Base-by-base conservation (phyloP, 2,797 vertebrate genomes). In the Sebastes wilsoni region DNA sequence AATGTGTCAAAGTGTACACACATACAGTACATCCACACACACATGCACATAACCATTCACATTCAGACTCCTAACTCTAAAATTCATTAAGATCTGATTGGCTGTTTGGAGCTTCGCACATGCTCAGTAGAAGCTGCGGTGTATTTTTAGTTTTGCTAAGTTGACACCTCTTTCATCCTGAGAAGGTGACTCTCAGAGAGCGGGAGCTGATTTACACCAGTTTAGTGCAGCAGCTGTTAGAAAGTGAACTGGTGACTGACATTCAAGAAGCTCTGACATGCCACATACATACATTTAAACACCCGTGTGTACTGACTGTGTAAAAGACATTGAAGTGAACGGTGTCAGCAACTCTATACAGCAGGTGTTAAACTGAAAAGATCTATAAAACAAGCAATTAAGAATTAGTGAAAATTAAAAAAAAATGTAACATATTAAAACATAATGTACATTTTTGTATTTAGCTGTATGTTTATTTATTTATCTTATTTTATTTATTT, bases 81-180 rank as follows among this genome's bases (percentile, higher is more conserved):
- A 46, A 75, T 30, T 77, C 70, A 76, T 82, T 59, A 69, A 32
- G 0, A 4, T 85, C 20, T 54, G 8, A 61, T 36, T 79, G 72
- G 56, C 66, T 74, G 56, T 79, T 64, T 30, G 14, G 13, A 61
- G 64, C 18, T 87, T 81, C 77, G 74, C 73, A 77, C 81, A 56
- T 64, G 75, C 77, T 72, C 75, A 36, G 66, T 83, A 54, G 75
- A 80, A 27, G 28, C 62, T 25, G 28, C 1, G 0, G 23, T 61
- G 38, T 93, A 90, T 93, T 93, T 92, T 92, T 89, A 92, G 84
- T 34, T 27, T 34, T 75, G 55, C 71, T 49, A 67, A 65, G 28
- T 62, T 73, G 80, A 86, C 80, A 49, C 71, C 66, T 79, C 64
- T 60, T 52, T 4, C 5, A 6, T 70, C 61, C 69, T 36, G 65